Evolutionary conservation across 35 echinoderm and acorn worm species (phyloP).

Genomic region (Amphiura filiformis): DNA sequence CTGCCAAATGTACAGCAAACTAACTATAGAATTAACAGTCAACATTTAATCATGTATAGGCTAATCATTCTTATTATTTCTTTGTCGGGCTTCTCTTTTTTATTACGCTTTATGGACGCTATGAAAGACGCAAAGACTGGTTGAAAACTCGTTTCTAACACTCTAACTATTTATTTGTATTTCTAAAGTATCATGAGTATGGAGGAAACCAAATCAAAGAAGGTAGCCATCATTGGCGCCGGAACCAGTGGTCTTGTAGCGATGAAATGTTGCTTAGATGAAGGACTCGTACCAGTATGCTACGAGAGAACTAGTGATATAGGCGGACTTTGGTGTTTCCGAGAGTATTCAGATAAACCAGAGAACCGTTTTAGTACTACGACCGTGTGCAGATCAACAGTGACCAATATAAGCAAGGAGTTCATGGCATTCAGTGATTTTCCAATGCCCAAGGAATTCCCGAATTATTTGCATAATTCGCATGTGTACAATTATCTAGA

Average conservation of each 20-base stretch:
- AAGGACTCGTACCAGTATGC: constrained; percentile 50
- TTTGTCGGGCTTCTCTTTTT: too few relatives aligned
- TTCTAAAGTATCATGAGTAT: too few relatives aligned
- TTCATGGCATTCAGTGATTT: constrained; percentile 94
- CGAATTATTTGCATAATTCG: constrained; percentile 63
- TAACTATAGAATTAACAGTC: too few relatives aligned
- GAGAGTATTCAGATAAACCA: constrained; percentile 30
- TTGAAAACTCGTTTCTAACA: too few relatives aligned
- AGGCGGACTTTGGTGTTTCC: constrained; percentile 78
- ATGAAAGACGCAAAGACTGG: too few relatives aligned
- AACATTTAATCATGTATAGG: too few relatives aligned
- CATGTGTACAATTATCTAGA: constrained; percentile 53
- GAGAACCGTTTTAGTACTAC: neutral
- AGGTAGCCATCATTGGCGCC: too few relatives aligned
- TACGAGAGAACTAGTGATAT: constrained; percentile 42
- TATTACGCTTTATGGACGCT: too few relatives aligned
- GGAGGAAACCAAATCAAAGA: too few relatives aligned
- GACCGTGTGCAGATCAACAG: constrained; percentile 61
- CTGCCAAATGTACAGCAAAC: too few relatives aligned
- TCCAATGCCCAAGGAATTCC: constrained; percentile 61
- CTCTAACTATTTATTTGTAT: too few relatives aligned
- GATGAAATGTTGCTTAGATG: constrained; percentile 49
- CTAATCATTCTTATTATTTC: too few relatives aligned
- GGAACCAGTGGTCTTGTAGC: constrained; percentile 21
- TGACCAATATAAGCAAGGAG: constrained; percentile 79